Base-by-base conservation (phyloP, 2,888 invertebrate species). In the Lasioglossum oenotherae region DNA sequence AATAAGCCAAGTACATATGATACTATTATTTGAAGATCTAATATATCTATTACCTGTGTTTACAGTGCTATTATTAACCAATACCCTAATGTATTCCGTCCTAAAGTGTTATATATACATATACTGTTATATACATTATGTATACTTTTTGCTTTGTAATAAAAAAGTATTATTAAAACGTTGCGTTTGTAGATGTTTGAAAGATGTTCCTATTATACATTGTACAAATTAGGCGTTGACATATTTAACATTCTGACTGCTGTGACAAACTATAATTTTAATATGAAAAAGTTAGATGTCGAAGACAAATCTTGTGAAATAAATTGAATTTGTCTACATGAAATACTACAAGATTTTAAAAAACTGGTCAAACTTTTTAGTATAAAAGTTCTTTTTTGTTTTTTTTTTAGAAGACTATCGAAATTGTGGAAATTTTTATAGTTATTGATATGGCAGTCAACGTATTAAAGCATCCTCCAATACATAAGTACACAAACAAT, bases 31-130 rank as follows among this genome's bases (percentile, higher is more conserved):
- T 87, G 74, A 87, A 87, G 90, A 84, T 82, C 57, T 88, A 86
- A 90, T 90, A 90, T 90, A 88, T 89, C 80, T 85, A 85, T 84
- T 80, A 81, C 72, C 69, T 86, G 76, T 87, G 84, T 88, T 81
- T 88, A 88, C 80, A 85, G 74, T 78, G 83, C 82, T 85, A 80
- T 80, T 85, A 86, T 86, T 78, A 85, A 84, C 80, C 80, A 73
- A 85, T 84, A 87, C 91, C 91, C 92, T 91, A 89, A 82, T 91
- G 86, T 90, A 92, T 92, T 91, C 92, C 91, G 92, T 91, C 92
- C 91, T 89, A 87, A 88, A 86, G 74, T 87, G 85, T 89, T 88
- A 83, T 86, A 87, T 87, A 87, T 87, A 89, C 67, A 85, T 78
- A 74, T 72, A 85, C 38, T 85, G 85, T 85, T 90, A 90, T 89